These are phyloP conservation scores for Mesopsocus fuscifrons DNA, from an alignment of 2,888 invertebrate genomes.

Conservation along the genomic window DNA sequence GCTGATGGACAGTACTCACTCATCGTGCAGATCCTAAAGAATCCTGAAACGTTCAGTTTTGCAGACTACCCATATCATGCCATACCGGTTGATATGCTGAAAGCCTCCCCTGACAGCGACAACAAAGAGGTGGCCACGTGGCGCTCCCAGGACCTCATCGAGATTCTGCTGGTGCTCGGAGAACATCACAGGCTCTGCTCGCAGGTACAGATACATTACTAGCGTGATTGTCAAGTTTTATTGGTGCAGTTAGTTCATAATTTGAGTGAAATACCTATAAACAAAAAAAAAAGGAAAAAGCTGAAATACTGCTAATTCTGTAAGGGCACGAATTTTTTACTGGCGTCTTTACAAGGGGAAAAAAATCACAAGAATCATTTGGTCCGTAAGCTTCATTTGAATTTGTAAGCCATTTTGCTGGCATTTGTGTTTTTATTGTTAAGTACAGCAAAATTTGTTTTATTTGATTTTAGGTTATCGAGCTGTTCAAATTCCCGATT, in stretches of 20 bases:
- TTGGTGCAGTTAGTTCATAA: too few species aligned
- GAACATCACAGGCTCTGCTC: conserved; percentile 65
- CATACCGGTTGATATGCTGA: conserved; percentile 72
- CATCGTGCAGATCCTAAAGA: conserved; percentile 67
- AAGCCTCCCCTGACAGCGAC: conserved; percentile 86
- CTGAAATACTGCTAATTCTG: too few species aligned
- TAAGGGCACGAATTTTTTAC: too few species aligned
- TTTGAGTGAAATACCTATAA: too few species aligned
- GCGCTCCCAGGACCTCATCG: conserved; percentile 83
- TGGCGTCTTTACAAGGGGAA: too few species aligned
- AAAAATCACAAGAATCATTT: too few species aligned
- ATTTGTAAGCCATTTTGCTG: too few species aligned
- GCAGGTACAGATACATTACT: conserved; percentile 57
- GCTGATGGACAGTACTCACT: conserved; percentile 83
- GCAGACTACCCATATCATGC: conserved; percentile 78
- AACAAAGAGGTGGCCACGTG: conserved; percentile 86
- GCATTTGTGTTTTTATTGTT: too few species aligned
- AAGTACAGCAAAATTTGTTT: too few species aligned
- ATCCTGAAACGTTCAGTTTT: conserved; percentile 86
- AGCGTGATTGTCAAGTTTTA: too few species aligned
- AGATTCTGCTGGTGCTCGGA: conserved; percentile 67
- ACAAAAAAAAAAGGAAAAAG: too few species aligned
- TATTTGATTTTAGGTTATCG: conserved; percentile 22
- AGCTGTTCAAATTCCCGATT: conserved; percentile 78
- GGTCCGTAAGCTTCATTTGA: too few species aligned